Conservation (phyloP, 2,113 vertebrate species). For the Pitta sordida region DNA sequence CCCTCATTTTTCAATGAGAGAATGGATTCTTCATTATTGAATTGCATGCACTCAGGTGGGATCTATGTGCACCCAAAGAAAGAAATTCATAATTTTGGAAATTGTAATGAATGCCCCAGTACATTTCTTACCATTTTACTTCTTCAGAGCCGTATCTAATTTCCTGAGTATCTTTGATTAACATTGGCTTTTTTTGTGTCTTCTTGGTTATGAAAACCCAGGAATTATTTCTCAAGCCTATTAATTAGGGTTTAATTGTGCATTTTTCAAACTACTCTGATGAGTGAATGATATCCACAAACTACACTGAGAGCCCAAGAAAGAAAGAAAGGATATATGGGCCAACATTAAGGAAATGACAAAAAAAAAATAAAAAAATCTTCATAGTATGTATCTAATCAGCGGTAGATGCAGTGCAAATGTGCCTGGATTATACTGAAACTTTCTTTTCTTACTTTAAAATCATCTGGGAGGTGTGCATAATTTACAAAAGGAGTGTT, state of each 20-base stretch:
- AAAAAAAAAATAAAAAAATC: background rate
- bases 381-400: background rate
- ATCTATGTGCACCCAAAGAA: background rate
- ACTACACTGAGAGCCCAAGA: background rate
- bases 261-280: background rate
- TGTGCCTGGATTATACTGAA: background rate
- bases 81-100: background rate
- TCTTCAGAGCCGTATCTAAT: constrained; percentile 2
- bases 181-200: background rate
- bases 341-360: background rate
- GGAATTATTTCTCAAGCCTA: background rate
- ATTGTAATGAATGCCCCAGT: background rate
- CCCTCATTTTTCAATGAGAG: constrained; percentile 16
- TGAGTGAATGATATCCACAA: background rate
- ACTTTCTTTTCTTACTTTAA: background rate
- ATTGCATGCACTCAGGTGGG: background rate
- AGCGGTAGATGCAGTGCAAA: background rate
- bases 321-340: background rate
- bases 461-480: background rate
- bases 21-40: constrained; percentile 51
- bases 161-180: constrained; percentile 27
- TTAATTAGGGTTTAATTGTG: background rate
- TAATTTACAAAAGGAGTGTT: background rate
- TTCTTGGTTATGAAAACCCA: constrained; percentile 21
- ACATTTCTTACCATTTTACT: background rate